A percentile compares a stretch with the other conserved stretches of the same genome.
phyloP scores from a whole-genome alignment of 2,888 invertebrate species.

The Polyploca ridens region DNA sequence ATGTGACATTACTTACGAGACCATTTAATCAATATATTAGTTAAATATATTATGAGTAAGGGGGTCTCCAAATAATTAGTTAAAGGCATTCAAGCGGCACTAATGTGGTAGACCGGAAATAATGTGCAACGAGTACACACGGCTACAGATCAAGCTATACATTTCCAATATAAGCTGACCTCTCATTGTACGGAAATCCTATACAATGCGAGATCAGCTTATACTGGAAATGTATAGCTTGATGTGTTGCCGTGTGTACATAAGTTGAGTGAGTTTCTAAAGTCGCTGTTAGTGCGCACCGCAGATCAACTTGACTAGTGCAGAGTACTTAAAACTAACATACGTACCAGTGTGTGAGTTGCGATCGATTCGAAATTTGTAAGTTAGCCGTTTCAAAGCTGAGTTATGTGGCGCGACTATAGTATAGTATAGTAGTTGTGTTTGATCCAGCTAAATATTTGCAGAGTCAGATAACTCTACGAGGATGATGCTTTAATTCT shows the following conservation, averaged over 20 bases:
- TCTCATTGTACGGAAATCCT: too few relatives aligned
- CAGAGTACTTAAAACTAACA: slow-evolving; percentile 48
- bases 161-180: too few relatives aligned
- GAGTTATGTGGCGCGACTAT: slow-evolving; percentile 7
- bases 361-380: slow-evolving; percentile 43
- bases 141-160: too few relatives aligned
- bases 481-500: neutral
- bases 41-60: too few relatives aligned
- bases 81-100: neutral
- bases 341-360: slow-evolving; percentile 17
- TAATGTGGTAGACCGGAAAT: slow-evolving; percentile 27
- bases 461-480: neutral
- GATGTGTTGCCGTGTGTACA: too few relatives aligned
- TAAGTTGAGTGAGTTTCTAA: slow-evolving; percentile 36
- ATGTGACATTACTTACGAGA: too few relatives aligned
- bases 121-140: slow-evolving; percentile 27
- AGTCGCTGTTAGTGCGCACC: slow-evolving; percentile 47
- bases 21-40: too few relatives aligned
- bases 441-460: neutral
- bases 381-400: slow-evolving; percentile 27
- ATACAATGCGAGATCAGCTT: too few relatives aligned
- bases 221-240: too few relatives aligned
- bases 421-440: neutral
- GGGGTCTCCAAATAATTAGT: slow-evolving; percentile 12
- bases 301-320: slow-evolving; percentile 56